Percentiles rank a stretch among this genome's conserved stretches.
Conservation (phyloP, 2,797 vertebrate species). For the Diplodus sargus region DNA sequence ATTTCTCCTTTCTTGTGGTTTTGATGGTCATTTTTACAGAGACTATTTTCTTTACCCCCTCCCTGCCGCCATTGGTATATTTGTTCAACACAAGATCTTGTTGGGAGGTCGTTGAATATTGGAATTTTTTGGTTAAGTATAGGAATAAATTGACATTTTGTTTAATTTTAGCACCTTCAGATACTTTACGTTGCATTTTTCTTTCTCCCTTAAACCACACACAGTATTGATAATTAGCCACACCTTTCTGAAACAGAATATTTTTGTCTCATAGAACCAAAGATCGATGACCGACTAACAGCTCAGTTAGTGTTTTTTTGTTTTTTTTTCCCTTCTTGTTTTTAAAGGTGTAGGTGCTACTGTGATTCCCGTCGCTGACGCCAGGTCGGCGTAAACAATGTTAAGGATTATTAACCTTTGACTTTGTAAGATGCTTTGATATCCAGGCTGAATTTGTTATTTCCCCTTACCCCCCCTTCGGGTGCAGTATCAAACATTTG, state of each 20-base stretch:
- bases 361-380: slow-evolving; percentile 61
- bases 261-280: slow-evolving; percentile 84
- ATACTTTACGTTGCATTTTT: slow-evolving; percentile 66
- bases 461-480: slow-evolving; percentile 51
- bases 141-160: slow-evolving; percentile 53
- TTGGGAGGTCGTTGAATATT: slow-evolving; percentile 57
- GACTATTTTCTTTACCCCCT: slow-evolving; percentile 33
- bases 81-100: slow-evolving; percentile 50
- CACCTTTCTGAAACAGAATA: slow-evolving; percentile 65
- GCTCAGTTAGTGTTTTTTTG: slow-evolving; percentile 25
- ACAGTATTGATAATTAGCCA: slow-evolving; percentile 82
- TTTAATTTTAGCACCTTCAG: slow-evolving; percentile 66
- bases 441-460: slow-evolving; percentile 77
- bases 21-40: slow-evolving; percentile 62
- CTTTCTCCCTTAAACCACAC: slow-evolving; percentile 70
- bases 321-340: not conserved
- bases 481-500: slow-evolving; percentile 83
- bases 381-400: slow-evolving; percentile 70
- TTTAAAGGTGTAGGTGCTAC: slow-evolving; percentile 65
- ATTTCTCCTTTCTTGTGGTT: slow-evolving; percentile 47
- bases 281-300: slow-evolving; percentile 75
- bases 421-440: slow-evolving; percentile 86
- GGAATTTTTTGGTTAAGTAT: slow-evolving; percentile 56
- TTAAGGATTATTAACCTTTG: slow-evolving; percentile 79
- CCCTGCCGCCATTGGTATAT: slow-evolving; percentile 9